These are phyloP conservation scores for Hippocampus zosterae DNA, from an alignment of 2,113 vertebrate species.

Conservation along the genomic window DNA sequence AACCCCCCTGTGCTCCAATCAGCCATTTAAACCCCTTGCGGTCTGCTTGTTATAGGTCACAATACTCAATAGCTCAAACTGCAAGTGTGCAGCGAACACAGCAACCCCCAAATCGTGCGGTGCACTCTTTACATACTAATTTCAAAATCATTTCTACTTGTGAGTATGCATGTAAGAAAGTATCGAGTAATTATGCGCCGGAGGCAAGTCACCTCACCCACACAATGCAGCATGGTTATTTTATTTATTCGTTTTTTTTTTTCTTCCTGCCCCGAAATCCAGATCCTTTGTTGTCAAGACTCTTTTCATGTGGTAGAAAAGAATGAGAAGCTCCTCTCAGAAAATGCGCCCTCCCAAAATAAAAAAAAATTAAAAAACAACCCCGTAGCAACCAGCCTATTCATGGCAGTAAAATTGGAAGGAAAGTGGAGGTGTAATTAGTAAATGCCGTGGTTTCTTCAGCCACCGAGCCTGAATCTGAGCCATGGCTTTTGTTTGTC, in stretches of 20 bases:
- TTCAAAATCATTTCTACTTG: slow-evolving; percentile 56
- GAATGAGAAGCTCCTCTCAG: slow-evolving; percentile 3
- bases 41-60: too few relatives aligned
- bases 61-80: too few relatives aligned
- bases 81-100: too few relatives aligned
- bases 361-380: slow-evolving; percentile 2
- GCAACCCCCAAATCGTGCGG: not conserved
- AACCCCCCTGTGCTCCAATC: too few relatives aligned
- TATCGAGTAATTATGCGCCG: slow-evolving; percentile 46
- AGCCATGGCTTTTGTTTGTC: not conserved
- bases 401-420: slow-evolving; percentile 5
- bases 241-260: not conserved
- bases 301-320: slow-evolving; percentile 23
- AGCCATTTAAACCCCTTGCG: too few relatives aligned
- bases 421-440: slow-evolving; percentile 11
- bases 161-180: slow-evolving; percentile 38
- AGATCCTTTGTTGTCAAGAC: slow-evolving; percentile 15
- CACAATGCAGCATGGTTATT: slow-evolving; percentile 33
- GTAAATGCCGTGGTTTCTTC: not conserved
- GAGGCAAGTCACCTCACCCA: slow-evolving; percentile 40
- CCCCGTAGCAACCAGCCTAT: slow-evolving; percentile 5
- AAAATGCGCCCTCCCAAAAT: not conserved
- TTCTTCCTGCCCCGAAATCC: not conserved
- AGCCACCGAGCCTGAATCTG: not conserved
- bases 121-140: slow-evolving; percentile 40